Conservation (phyloP, 1,140 invertebrate genomes). For the Proales similis region DNA sequence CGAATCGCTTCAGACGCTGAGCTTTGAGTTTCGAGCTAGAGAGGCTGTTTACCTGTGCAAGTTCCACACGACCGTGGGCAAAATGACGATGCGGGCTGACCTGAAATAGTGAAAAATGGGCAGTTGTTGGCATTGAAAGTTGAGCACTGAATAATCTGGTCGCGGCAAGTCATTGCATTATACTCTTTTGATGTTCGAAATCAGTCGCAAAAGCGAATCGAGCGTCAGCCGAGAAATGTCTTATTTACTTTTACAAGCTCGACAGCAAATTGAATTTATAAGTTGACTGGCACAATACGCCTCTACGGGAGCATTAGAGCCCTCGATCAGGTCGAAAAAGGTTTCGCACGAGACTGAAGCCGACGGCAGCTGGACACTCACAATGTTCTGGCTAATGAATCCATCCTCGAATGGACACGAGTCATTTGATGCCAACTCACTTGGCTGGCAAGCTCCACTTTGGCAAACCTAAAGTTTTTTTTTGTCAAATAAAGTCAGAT, state of each 20-base stretch:
- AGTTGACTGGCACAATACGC: conserved; percentile 2
- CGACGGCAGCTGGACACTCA: not conserved
- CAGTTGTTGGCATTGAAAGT: not conserved
- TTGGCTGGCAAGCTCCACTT: not conserved
- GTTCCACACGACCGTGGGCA: conserved; percentile 21
- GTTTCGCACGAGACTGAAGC: conserved; percentile 3
- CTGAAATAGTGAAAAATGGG: not conserved
- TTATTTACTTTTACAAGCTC: conserved; percentile 20
- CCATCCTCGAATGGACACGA: conserved; percentile 13
- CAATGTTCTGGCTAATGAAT: conserved; percentile 18
- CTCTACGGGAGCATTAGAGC: not conserved
- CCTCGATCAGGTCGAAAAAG: conserved; percentile 4
- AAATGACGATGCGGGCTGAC: not conserved
- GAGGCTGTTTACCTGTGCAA: no score
- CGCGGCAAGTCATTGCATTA: conserved; percentile 1
- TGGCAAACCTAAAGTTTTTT: not conserved
- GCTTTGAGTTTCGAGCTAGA: no score
- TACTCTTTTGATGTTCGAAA: conserved; percentile 13
- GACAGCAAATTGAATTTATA: conserved; percentile 5
- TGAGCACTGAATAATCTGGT: conserved; percentile 2
- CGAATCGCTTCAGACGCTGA: no score
- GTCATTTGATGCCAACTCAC: not conserved
- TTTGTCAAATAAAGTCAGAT: not conserved
- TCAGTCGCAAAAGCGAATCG: not conserved
- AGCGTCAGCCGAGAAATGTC: not conserved